A percentile compares a stretch with the other conserved stretches of the same genome.
phyloP scores from a whole-genome alignment of 2,797 vertebrate species.

The Miichthys miiuy region DNA sequence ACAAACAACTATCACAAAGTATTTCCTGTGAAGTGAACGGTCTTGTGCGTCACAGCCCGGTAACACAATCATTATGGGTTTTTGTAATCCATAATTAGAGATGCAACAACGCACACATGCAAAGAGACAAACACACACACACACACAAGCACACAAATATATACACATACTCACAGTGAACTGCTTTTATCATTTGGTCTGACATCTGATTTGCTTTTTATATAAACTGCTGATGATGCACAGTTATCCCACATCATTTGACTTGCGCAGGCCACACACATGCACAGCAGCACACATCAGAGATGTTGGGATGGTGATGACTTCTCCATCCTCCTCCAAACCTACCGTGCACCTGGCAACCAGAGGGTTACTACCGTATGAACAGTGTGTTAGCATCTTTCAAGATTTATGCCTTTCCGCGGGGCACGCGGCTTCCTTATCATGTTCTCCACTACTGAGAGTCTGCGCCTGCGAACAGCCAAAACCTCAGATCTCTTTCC shows the following conservation, averaged over 20 bases:
- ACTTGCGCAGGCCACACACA: constrained; percentile 61
- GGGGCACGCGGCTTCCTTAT: constrained; percentile 1
- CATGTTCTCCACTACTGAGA: neutral
- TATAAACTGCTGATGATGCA: constrained; percentile 60
- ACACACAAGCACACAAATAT: constrained; percentile 22
- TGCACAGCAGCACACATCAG: constrained; percentile 67
- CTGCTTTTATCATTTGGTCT: constrained; percentile 52
- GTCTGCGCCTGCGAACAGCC: neutral
- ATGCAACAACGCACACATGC: constrained; percentile 57
- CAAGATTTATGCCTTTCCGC: constrained; percentile 27
- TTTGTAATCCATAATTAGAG: constrained; percentile 78
- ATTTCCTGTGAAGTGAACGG: constrained; percentile 61
- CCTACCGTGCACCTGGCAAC: constrained; percentile 53
- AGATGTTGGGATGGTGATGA: constrained; percentile 36
- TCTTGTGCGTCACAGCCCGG: constrained; percentile 67
- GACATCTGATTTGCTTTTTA: constrained; percentile 58
- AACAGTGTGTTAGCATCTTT: constrained; percentile 43
- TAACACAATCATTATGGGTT: constrained; percentile 78
- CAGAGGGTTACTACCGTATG: constrained; percentile 41
- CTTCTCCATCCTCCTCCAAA: constrained; percentile 43
- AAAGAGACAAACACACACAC: constrained; percentile 40
- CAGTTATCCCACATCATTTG: constrained; percentile 59
- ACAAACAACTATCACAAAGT: constrained; percentile 54
- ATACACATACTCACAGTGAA: constrained; percentile 31
- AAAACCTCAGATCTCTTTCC: constrained; percentile 26